Conservation (phyloP, 2,888 invertebrate genomes). For the Machimus atricapillus region DNA sequence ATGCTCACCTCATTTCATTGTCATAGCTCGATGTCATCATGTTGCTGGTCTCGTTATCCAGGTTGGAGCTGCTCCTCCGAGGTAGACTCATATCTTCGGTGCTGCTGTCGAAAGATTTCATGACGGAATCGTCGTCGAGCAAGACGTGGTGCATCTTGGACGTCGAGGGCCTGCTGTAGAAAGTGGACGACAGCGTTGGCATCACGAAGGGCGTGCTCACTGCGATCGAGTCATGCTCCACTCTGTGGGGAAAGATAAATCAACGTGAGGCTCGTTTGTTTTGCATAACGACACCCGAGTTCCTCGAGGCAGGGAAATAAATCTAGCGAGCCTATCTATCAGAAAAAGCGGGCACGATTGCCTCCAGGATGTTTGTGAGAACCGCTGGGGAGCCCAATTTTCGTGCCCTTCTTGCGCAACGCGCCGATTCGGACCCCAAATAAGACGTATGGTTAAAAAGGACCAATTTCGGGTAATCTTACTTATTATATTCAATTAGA, state of each 20-base stretch:
- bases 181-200: constrained; percentile 38
- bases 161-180: constrained; percentile 7
- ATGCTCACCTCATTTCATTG: constrained; percentile 55
- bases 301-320: background rate
- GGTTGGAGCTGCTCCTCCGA: constrained; percentile 51
- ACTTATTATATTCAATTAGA: background rate
- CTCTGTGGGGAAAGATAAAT: background rate
- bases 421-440: background rate
- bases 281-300: background rate
- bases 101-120: constrained; percentile 51
- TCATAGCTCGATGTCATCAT: constrained; percentile 57
- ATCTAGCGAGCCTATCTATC: background rate
- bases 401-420: background rate
- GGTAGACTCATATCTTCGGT: constrained; percentile 1
- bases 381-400: background rate
- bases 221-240: background rate
- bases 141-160: constrained; percentile 12
- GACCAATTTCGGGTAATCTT: background rate
- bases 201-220: background rate
- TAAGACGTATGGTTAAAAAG: background rate
- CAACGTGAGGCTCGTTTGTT: background rate
- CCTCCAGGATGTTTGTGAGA: background rate
- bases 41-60: constrained; percentile 58
- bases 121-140: constrained; percentile 51
- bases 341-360: background rate